A percentile compares a stretch with the other conserved stretches of the same genome.
phyloP scores from a whole-genome alignment of 2,888 invertebrate genomes.

The Drosophila multiciliata region DNA sequence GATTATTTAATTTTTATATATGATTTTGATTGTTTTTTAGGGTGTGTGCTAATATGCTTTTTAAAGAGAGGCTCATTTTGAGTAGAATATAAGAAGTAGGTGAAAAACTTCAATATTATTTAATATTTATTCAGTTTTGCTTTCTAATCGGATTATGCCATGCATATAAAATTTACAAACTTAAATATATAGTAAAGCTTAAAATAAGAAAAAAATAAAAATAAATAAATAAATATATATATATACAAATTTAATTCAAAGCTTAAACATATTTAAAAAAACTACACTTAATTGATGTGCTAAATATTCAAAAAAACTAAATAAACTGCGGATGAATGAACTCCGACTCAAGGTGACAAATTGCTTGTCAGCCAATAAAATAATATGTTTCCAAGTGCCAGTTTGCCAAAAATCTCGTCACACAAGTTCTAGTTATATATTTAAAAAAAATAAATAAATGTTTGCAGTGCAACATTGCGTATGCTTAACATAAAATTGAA shows the following conservation, averaged over 20 bases:
- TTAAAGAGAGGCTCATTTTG: neutral
- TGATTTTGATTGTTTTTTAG: constrained; percentile 10
- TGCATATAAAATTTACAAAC: neutral
- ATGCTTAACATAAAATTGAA: constrained; percentile 47
- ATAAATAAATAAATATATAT: neutral
- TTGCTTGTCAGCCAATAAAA: constrained; percentile 13
- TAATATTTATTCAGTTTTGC: neutral
- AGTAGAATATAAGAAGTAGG: neutral
- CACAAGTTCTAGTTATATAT: constrained; percentile 3
- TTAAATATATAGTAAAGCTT: neutral
- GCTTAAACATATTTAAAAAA: neutral
- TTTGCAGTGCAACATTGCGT: constrained; percentile 48
- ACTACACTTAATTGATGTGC: constrained; percentile 12
- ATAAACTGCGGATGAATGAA: constrained; percentile 27
- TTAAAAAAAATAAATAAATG: neutral
- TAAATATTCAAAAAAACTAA: constrained; percentile 1
- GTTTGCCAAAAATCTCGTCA: constrained; percentile 7
- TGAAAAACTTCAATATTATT: neutral
- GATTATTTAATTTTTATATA: constrained; percentile 17
- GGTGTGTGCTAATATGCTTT: constrained; percentile 42
- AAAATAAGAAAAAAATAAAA: neutral
- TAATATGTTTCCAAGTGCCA: neutral
- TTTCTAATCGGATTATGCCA: neutral
- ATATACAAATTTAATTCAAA: neutral
- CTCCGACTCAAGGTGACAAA: constrained; percentile 34